phyloP scores from a whole-genome alignment of 2,797 vertebrate genomes.

The Lagocephalus sceleratus region DNA sequence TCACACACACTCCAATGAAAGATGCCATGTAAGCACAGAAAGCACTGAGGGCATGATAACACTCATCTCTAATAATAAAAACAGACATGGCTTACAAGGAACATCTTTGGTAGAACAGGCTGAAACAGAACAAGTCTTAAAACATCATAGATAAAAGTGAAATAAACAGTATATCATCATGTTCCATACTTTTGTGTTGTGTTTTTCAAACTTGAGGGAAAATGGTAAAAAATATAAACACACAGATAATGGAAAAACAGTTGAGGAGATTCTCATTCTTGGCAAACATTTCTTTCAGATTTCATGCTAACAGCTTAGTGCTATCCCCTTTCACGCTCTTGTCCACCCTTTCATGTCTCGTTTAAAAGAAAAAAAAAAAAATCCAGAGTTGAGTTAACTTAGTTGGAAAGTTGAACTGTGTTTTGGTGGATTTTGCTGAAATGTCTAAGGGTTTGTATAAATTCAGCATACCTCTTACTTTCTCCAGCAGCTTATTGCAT shows the following conservation, averaged over 20 bases:
- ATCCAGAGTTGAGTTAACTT: slow-evolving; percentile 19
- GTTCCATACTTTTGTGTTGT: slow-evolving; percentile 40
- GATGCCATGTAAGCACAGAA: too few species aligned
- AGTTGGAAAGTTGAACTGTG: slow-evolving; percentile 24
- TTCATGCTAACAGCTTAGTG: slow-evolving; percentile 7
- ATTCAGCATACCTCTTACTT: slow-evolving; percentile 46
- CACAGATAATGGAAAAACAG: slow-evolving; percentile 14
- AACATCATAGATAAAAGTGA: too few species aligned
- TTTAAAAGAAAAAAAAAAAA: slow-evolving; percentile 1
- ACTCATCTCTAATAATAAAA: too few species aligned
- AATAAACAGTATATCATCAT: slow-evolving; percentile 49
- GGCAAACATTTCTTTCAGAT: slow-evolving; percentile 22
- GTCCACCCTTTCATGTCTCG: neutral
- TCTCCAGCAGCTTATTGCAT: slow-evolving; percentile 49
- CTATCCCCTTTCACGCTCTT: neutral
- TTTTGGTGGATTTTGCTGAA: slow-evolving; percentile 28
- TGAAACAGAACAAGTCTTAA: too few species aligned
- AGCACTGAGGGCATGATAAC: too few species aligned
- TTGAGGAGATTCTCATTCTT: slow-evolving; percentile 10
- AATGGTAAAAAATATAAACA: slow-evolving; percentile 26
- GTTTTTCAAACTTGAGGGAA: too few species aligned
- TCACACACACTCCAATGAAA: too few species aligned
- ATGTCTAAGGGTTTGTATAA: slow-evolving; percentile 50
- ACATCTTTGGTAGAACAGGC: too few species aligned
- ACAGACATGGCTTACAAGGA: too few species aligned